Evolutionary conservation across 1,140 invertebrate species (phyloP), one percentile per base, ranked within the genome.

Genomic region (Zaprionus vittiger): DNA sequence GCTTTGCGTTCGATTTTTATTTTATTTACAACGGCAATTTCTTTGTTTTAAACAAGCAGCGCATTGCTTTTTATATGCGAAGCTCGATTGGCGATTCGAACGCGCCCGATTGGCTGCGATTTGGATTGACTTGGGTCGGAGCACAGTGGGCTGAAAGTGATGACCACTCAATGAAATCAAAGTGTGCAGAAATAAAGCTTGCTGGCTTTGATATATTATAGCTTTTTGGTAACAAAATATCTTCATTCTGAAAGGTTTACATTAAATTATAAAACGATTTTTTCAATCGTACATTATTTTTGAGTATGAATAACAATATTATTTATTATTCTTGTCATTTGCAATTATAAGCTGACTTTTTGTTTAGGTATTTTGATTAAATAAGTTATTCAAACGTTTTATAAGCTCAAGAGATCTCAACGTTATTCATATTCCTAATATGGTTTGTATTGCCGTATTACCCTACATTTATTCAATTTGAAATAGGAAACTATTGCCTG

Each of bases 11-110:
- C 73, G 64, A 55, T 76, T 76, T 77, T 73, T 77, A 84, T 84
- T 85, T 81, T 90, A 84, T 90, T 90, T 90, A 85, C 81, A 89
- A 74, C 82, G 71, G 85, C 85, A 90, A 90, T 90, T 89, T 90
- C 81, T 90, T 89, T 89, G 81, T 89, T 89, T 87, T 89, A 87
- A 87, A 87, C 84, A 87, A 89, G 84, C 69, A 87, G 84, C 81
- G 84, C 84, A 87, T 87, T 87, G 84, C 81, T 89, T 87, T 87
- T 87, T 87, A 87, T 87, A 89, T 84, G 78, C 79, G 84, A 68
- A 17, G 44, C 75, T 81, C 81, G 85, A 87, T 84, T 89, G 84
- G 84, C 81, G 81, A 87, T 87, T 87, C 71, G 78, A 83, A 89
- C 79, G 83, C 84, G 78, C 68, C 84, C 84, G 84, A 87, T 89